Percentiles rank a stretch among this genome's conserved stretches.
phyloP scores from a whole-genome alignment of 2,888 invertebrate species.

The Pyrocoelia pectoralis region DNA sequence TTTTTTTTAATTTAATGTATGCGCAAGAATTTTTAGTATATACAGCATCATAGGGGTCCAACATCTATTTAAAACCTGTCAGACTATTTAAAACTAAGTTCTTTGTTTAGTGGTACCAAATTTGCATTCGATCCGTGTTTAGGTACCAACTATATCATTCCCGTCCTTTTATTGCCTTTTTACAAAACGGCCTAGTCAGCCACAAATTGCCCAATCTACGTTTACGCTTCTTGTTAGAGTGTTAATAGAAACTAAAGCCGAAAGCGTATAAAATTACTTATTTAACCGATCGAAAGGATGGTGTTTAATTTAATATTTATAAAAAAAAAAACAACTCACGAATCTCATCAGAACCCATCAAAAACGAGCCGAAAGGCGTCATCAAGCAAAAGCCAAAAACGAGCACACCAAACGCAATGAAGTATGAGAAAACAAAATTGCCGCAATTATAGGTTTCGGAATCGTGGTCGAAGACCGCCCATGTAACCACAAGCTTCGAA shows the following conservation, averaged over 20 bases:
- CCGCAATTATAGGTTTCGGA: constrained; percentile 58
- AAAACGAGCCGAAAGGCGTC: constrained; percentile 51
- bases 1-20: constrained; percentile 15
- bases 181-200: constrained; percentile 12
- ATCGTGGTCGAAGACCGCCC: constrained; percentile 57
- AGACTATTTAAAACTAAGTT: constrained; percentile 37
- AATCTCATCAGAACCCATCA: constrained; percentile 44
- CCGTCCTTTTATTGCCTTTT: constrained; percentile 41
- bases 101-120: constrained; percentile 41
- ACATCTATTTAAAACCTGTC: constrained; percentile 38
- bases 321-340: constrained; percentile 45
- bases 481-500: constrained; percentile 56
- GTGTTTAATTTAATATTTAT: not conserved
- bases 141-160: constrained; percentile 37
- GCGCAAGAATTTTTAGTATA: constrained; percentile 21
- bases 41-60: constrained; percentile 31
- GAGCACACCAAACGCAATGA: constrained; percentile 53
- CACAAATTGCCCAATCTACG: constrained; percentile 23
- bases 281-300: constrained; percentile 27
- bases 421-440: constrained; percentile 59
- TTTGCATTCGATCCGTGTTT: constrained; percentile 34
- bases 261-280: constrained; percentile 39
- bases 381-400: constrained; percentile 50
- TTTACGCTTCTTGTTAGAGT: constrained; percentile 38
- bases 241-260: constrained; percentile 36